Conservation (phyloP, 2,797 vertebrate genomes). For the Bovichtus diacanthus region DNA sequence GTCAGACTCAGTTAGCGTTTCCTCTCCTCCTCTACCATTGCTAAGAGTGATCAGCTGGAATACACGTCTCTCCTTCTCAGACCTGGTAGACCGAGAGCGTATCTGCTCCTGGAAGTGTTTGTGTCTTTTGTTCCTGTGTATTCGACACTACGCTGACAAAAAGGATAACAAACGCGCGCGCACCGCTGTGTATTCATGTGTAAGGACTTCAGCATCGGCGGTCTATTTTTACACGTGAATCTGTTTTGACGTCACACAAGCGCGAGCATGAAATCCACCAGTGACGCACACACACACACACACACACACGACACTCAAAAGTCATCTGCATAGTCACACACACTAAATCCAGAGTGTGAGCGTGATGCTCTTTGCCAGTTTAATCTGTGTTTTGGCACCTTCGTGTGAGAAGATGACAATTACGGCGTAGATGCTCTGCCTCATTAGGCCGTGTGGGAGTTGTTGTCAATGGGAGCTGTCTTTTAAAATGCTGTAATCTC, state of each 20-base stretch:
- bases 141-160: conserved; percentile 21
- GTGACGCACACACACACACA: conserved; percentile 15
- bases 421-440: conserved; percentile 54
- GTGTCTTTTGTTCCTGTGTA: conserved; percentile 2
- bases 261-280: conserved; percentile 22
- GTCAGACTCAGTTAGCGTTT: conserved; percentile 44
- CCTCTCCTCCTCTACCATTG: conserved; percentile 14
- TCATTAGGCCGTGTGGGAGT: conserved; percentile 66
- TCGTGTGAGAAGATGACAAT: conserved; percentile 55
- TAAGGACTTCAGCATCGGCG: conserved; percentile 26
- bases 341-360: conserved; percentile 15
- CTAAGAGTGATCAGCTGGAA: conserved; percentile 1
- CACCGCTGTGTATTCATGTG: conserved; percentile 58
- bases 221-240: conserved; percentile 77
- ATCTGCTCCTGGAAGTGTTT: background rate
- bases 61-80: background rate
- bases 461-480: conserved; percentile 42
- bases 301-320: background rate
- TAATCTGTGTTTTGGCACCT: conserved; percentile 46
- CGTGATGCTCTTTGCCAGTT: conserved; percentile 36
- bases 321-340: conserved; percentile 6
- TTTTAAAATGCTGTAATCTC: conserved; percentile 49
- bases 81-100: background rate
- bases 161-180: background rate
- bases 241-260: conserved; percentile 51